Base-by-base conservation (phyloP, 2,888 invertebrate genomes). In the Xanthostigma xanthostigma region DNA sequence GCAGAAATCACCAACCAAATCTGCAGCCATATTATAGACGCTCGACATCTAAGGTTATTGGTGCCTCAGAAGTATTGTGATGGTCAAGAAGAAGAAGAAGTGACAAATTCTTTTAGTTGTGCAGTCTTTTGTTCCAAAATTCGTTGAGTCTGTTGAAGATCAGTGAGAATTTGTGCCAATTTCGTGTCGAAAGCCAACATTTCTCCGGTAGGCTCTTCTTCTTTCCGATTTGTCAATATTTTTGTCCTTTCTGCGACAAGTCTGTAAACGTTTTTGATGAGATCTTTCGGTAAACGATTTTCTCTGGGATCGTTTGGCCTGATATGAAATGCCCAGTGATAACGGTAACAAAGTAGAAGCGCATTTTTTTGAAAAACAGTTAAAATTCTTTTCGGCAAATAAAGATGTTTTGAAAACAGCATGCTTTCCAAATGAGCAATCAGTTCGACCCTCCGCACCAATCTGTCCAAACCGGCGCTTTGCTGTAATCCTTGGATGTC, bases 261-360 rank as follows among this genome's bases (percentile, higher is more conserved):
- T 58, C 80, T 79, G 63, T 85, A 86, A 43, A 86, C 76, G 38
- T 78, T 79, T 44, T 77, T 69, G 56, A 88, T 79, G 46, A 89
- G 68, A 41, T 88, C 84, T 59, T 79, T 81, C 0, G 89, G 88
- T 55, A 83, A 76, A 69, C 85, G 75, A 49, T 74, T 81, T 58
- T 89, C 89, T 46, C 88, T 69, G 0, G 88, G 88, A 64, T 90
- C 88, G 59, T 89, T 89, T 0, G 89, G 89, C 47, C 84, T 72
- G 53, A 89, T 79, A 53, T 84, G 81, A 42, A 87, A 73, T 8
- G 79, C 75, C 55, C 83, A 79, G 49, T 84, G 79, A 59, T 80
- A 78, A 3, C 83, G 78, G 0, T 85, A 81, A 39, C 82, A 82
- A 8, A 88, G 73, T 12, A 89, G 64, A 33, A 88, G 62, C 0